Evolutionary conservation across 2,888 invertebrate species (phyloP).

Genomic region (Meganola albula): DNA sequence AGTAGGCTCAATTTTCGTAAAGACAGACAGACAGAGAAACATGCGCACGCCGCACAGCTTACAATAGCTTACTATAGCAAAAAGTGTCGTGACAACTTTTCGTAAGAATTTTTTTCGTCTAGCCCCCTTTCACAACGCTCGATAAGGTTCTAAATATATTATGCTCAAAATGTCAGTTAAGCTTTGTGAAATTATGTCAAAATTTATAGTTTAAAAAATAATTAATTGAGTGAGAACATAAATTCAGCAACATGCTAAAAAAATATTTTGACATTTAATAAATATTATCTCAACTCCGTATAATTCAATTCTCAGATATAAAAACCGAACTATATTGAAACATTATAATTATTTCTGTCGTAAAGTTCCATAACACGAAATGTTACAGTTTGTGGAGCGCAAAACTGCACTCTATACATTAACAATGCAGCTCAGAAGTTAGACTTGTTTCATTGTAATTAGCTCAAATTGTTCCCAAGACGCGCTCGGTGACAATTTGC

Average conservation of each 20-base stretch:
- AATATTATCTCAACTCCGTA: neutral
- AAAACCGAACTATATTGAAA: neutral
- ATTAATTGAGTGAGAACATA: too few species aligned
- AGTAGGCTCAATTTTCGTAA: too few species aligned
- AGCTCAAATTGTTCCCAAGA: constrained; percentile 29
- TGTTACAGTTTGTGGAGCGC: constrained; percentile 5
- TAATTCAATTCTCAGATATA: neutral
- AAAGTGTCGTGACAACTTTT: too few species aligned
- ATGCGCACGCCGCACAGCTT: too few species aligned
- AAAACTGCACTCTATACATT: constrained; percentile 25
- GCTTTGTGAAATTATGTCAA: too few species aligned
- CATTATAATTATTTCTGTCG: too few species aligned
- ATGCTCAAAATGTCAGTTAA: neutral
- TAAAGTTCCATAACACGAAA: too few species aligned
- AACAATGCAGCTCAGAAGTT: constrained; percentile 26
- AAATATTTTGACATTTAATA: neutral
- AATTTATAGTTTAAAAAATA: too few species aligned
- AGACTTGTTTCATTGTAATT: constrained; percentile 32
- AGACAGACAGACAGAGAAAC: too few species aligned
- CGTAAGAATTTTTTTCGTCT: too few species aligned
- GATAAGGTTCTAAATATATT: neutral
- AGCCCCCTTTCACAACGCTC: too few species aligned
- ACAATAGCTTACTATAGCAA: too few species aligned
- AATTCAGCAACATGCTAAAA: neutral
- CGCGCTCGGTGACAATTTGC: constrained; percentile 27